Base-by-base conservation (phyloP, 2,797 vertebrate species). In the Chaenodraco wilsoni region DNA sequence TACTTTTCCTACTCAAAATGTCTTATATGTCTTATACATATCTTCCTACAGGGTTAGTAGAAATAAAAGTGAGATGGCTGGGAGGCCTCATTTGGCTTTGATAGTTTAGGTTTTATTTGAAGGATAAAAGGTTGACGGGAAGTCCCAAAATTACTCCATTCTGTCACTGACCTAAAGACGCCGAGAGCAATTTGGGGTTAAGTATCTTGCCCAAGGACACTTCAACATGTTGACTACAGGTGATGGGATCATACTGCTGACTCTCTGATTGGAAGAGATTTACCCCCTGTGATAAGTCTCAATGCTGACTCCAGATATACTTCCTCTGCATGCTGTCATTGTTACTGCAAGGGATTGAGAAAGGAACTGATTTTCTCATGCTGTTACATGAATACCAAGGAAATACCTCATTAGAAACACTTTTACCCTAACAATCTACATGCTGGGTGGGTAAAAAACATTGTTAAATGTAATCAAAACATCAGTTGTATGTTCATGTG, bases 381-480 rank as follows among this genome's bases (percentile, higher is more conserved):
- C 19, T 59, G 23, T 51, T 55, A 60, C 44, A 41, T 64, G 11
- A 68, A 76, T 21, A 48, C 40, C 33, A 7, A 69, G 17, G 15
- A 60, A 73, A 45, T 12, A 48, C 46, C 3, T 49, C 27, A 50
- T 43, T 19, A 2, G 16, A 69, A 48, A 51, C 55, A 50, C 43
- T 31, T 44, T 51, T 45, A 48, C 45, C n/a, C 67, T 7, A 31
- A 55, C 54, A 40, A 46, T 19, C 33, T 45, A 11, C 46, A 65
- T 74, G 59, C 49, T 62, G 51, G 4, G 62, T 27, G 19, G 27
- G 62, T 43, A 72, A 74, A 55, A 72, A 54, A 27, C 52, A 27
- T 61, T 67, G n/a, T 60, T 37, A 64, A 68, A 70, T 51, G 37
- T 70, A 69, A 78, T 71, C 2, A 11, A 68, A 46, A 61, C 54